phyloP scores from a whole-genome alignment of 2,113 vertebrate genomes.

The Leptobrachium leishanense region DNA sequence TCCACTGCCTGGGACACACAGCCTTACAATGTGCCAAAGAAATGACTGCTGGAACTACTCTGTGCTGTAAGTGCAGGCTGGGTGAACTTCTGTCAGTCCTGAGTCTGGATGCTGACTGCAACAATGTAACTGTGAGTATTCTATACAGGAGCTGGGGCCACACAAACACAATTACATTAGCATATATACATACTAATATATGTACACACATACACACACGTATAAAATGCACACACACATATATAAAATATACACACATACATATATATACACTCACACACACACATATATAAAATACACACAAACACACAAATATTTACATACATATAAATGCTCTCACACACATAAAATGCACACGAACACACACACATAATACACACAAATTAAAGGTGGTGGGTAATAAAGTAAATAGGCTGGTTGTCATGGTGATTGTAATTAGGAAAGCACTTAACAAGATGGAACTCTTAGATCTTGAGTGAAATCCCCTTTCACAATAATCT shows the following conservation, averaged over 20 bases:
- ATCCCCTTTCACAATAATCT: constrained; percentile 33
- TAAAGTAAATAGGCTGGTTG: constrained; percentile 11
- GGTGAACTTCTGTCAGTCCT: constrained; percentile 4
- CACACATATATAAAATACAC: no score
- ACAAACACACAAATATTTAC: no score
- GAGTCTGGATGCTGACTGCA: not conserved
- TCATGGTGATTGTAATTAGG: constrained; percentile 41
- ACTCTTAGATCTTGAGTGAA: constrained; percentile 14
- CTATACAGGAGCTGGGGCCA: no score
- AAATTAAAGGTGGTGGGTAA: no score
- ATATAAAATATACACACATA: no score
- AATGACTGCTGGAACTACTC: not conserved
- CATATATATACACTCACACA: no score
- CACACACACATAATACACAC: no score
- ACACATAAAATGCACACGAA: no score
- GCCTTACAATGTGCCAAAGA: constrained; percentile 17
- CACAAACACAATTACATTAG: no score
- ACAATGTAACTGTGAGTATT: not conserved
- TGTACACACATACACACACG: no score
- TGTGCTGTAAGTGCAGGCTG: not conserved
- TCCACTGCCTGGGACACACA: not conserved
- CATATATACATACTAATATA: not conserved
- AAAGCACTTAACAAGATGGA: constrained; percentile 44
- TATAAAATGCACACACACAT: not conserved
- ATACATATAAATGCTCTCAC: no score